A percentile compares a stretch with the other conserved stretches of the same genome.
phyloP scores from a whole-genome alignment of 2,113 vertebrate genomes.

The Mesitornis unicolor region DNA sequence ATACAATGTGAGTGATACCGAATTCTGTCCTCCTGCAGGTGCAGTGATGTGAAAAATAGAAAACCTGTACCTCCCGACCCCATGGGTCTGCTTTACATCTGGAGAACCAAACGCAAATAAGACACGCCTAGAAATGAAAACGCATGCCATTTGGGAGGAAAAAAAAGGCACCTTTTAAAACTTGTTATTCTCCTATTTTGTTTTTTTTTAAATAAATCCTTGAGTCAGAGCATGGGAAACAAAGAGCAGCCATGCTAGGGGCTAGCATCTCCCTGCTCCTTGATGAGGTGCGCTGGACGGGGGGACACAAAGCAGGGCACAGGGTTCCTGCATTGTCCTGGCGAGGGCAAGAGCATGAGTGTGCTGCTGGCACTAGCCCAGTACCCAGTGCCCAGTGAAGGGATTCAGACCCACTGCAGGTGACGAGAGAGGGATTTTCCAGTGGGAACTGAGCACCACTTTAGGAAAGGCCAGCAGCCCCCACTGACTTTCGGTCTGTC shows the following conservation, averaged over 20 bases:
- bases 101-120: neutral
- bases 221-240: neutral
- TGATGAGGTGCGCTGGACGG: fast-evolving
- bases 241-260: fast-evolving
- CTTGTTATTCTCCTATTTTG: neutral
- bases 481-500: neutral
- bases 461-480: neutral
- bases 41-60: slow-evolving; percentile 58
- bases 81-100: slow-evolving; percentile 6
- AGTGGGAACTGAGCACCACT: fast-evolving
- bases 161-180: too few relatives aligned
- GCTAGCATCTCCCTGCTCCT: neutral
- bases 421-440: neutral
- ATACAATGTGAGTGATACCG: neutral
- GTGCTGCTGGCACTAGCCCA: fast-evolving
- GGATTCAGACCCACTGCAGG: neutral
- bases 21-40: slow-evolving; percentile 24
- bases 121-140: neutral
- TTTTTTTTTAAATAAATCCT: neutral
- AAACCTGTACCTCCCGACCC: slow-evolving; percentile 45
- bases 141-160: fast-evolving
- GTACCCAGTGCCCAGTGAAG: neutral
- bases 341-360: fast-evolving
- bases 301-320: neutral
- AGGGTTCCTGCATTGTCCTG: neutral